Percentiles rank a stretch among this genome's conserved stretches.
These are phyloP conservation scores for Augochlora pura DNA, from an alignment of 1,140 invertebrate species.

Conservation along the genomic window DNA sequence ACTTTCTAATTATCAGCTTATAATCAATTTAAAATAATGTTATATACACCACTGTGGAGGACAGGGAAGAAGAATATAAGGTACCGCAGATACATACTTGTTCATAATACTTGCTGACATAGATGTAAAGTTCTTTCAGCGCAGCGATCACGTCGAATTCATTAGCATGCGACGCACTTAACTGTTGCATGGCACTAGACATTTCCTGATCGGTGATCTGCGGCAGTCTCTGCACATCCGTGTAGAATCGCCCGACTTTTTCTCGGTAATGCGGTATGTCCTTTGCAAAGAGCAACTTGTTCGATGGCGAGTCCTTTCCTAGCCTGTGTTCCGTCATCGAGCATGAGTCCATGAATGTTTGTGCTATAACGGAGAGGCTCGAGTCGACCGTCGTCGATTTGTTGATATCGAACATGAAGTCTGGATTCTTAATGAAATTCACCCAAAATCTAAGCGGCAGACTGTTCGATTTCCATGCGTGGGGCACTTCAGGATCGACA, in stretches of 20 bases:
- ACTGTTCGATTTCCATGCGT: constrained; percentile 98
- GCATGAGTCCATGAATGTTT: constrained; percentile 98
- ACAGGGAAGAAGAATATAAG: no score
- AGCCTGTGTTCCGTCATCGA: constrained; percentile 93
- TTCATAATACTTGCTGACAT: constrained; percentile 95
- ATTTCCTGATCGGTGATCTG: constrained; percentile 96
- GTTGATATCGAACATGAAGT: constrained; percentile 98
- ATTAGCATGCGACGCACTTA: constrained; percentile 91
- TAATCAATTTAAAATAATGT: background rate
- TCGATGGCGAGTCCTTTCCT: constrained; percentile 96
- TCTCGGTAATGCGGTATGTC: constrained; percentile 94
- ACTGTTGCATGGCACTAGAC: constrained; percentile 94
- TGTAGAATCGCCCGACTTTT: constrained; percentile 93
- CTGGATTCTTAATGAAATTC: constrained; percentile 98
- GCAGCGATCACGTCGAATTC: constrained; percentile 95
- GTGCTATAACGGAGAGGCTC: constrained; percentile 95
- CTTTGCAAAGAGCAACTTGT: constrained; percentile 96
- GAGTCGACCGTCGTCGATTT: constrained; percentile 95
- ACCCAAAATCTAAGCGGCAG: constrained; percentile 97
- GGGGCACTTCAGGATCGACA: constrained; percentile 92
- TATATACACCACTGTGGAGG: background rate
- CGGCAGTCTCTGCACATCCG: constrained; percentile 90
- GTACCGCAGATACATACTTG: constrained; percentile 83
- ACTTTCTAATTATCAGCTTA: no score
- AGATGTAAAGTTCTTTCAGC: constrained; percentile 96